Base-by-base conservation (phyloP, 2,888 invertebrate species). In the Lycophotia porphyrea region DNA sequence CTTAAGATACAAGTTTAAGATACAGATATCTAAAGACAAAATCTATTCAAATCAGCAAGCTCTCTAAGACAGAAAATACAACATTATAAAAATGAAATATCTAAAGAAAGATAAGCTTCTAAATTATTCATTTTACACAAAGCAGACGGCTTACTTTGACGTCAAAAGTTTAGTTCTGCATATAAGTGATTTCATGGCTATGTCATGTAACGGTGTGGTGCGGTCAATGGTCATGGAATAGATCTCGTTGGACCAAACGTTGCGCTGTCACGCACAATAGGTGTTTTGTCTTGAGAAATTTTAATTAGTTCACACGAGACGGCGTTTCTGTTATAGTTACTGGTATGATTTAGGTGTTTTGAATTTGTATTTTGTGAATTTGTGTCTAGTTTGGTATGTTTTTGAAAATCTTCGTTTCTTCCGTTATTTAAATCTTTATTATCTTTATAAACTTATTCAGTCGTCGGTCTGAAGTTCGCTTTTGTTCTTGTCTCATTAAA, bases 241-340 rank as follows among this genome's bases (percentile, higher is more conserved):
- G 86, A 88, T 87, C 88, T 85, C 67, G 79, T 79, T 79, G 86
- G 72, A 64, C 70, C 81, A 86, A 92, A 93, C 89, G 89, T 86
- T 83, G 84, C 81, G 82, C 82, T 87, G 87, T 86, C 90, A 92
- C 90, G 92, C 90, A 94, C 94, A 94, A 94, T 94, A 87, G 91
- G 73, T 80, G 88, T 91, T 91, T 91, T 89, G 91, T 88, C 90
- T 90, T 91, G 90, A 90, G 91, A 90, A 90, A 92, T 91, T 81
- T 92, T 89, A 90, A 92, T 90, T 88, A 88, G 84, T 92, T 94
- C 94, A 88, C 94, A 93, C 93, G 92, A 89, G 87, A 76, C 76
- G 34, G 71, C 8, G 65, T 74, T 75, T 76, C 78, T 78, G 74
- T 78, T 84, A 74, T 65, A 70, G 71, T 76, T 81, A 70, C 78